Percentiles rank a stretch among this genome's conserved stretches.
These are phyloP conservation scores for Mythimna pallens DNA, from an alignment of 2,888 invertebrate genomes.

Conservation along the genomic window DNA sequence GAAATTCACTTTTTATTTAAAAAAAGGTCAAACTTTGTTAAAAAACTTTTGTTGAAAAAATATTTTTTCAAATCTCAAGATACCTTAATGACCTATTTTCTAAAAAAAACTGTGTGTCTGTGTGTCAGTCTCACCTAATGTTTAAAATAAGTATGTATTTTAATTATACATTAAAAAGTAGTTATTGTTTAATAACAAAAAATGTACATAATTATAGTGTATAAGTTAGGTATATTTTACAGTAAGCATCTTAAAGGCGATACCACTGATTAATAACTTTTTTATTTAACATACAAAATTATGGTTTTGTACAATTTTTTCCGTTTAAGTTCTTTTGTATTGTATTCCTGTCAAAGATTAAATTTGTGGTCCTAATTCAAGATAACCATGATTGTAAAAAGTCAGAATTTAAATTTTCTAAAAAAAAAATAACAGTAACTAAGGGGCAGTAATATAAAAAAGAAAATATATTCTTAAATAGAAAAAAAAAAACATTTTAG, in stretches of 20 bases:
- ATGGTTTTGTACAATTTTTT: conserved; percentile 2
- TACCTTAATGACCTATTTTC: background rate
- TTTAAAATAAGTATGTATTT: conserved; percentile 41
- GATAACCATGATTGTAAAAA: background rate
- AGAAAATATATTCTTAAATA: too few relatives aligned
- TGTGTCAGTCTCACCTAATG: conserved; percentile 12
- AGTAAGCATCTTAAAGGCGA: conserved; percentile 22
- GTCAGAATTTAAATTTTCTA: background rate
- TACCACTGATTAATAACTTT: conserved; percentile 4
- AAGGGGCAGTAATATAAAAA: too few relatives aligned
- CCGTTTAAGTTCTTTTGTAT: background rate
- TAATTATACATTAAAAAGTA: conserved; percentile 50
- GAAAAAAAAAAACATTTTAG: too few relatives aligned
- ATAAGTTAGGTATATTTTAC: conserved; percentile 39
- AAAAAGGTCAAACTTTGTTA: background rate
- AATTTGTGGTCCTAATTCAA: background rate
- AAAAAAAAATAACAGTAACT: too few relatives aligned
- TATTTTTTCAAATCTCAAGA: background rate
- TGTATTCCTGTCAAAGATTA: background rate
- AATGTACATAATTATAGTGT: conserved; percentile 62
- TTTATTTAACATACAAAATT: conserved; percentile 1
- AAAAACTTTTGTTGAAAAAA: background rate
- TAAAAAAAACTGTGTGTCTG: conserved; percentile 1
- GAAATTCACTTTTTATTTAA: background rate
- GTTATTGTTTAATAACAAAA: conserved; percentile 51